phyloP scores from a whole-genome alignment of 64 coral and sea anemone species.

The Catalaphyllia jardinei region DNA sequence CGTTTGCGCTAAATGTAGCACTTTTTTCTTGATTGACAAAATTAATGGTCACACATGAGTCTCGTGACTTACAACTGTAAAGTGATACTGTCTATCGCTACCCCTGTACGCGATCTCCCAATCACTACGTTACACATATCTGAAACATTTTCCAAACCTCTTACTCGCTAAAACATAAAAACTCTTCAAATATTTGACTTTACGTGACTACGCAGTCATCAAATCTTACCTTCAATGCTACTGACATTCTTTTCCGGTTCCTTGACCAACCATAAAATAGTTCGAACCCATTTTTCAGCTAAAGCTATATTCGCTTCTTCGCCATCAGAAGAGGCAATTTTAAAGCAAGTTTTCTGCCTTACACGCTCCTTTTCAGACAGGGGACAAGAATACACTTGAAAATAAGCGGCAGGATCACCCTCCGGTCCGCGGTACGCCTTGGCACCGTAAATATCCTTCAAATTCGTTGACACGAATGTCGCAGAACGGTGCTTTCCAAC shows the following conservation, averaged over 20 bases:
- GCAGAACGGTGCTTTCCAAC: background rate
- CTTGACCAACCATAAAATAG: slow-evolving; percentile 78
- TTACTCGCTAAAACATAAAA: background rate
- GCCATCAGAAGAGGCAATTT: slow-evolving; percentile 55
- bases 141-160: too few species aligned
- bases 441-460: slow-evolving; percentile 81
- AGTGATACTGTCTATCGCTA: too few species aligned
- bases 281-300: slow-evolving; percentile 69
- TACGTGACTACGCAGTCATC: background rate
- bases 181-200: background rate
- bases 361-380: slow-evolving; percentile 64
- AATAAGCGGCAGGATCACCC: slow-evolving; percentile 58
- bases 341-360: slow-evolving; percentile 59
- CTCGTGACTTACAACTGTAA: too few species aligned
- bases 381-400: slow-evolving; percentile 87
- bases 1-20: too few species aligned
- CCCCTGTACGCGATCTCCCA: too few species aligned
- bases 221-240: slow-evolving; percentile 64
- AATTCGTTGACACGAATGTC: background rate
- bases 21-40: too few species aligned
- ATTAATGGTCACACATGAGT: too few species aligned
- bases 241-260: slow-evolving; percentile 27
- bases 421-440: slow-evolving; percentile 55
- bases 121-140: too few species aligned
- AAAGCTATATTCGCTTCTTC: slow-evolving; percentile 36